Base-by-base conservation (phyloP, 2,888 invertebrate species). In the Ormyrus pomaceus region DNA sequence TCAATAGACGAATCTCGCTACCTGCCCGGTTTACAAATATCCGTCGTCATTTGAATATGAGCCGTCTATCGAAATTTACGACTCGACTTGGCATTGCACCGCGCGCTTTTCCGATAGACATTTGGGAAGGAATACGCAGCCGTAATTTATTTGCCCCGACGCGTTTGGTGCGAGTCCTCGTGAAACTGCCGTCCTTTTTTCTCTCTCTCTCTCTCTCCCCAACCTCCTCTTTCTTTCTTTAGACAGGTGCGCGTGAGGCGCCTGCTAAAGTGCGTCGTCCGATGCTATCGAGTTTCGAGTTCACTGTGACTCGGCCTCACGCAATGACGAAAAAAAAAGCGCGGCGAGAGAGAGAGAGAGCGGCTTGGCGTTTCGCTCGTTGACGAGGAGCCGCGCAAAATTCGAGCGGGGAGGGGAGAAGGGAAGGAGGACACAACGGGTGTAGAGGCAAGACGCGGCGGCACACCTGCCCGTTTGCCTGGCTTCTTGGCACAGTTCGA, bases 201-300 rank as follows among this genome's bases (percentile, higher is more conserved):
- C 59, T 13, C 3, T 9, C 59, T 19, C 59, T 50, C 51, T 13
- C 59, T 9, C 62, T 11, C 59, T 11, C 70, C 19, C 59, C 34
- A 34, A 50, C n/a, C 19, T 61, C 71, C 51, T 45, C 58, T 68
- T 10, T 53, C 61, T 78, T 70, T 58, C 65, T 76, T 78, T 73
- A n/a, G 72, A 50, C 77, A 73, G 77, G 77, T 79, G 78, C 69
- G 79, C 72, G 71, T 51, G 81, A 73, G 75, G 66, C 73, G 82
- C 74, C 71, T 76, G 70, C 58, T 68, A 70, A 75, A 80, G 53
- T 61, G 55, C 59, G 59, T 61, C 59, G 65, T 19, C 56, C 56
- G 69, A 45, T 48, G 73, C 77, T 77, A 76, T 80, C 80, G 70
- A 70, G 80, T 80, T 80, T 80, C 80, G 72, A 80, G 76, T 80